These are phyloP conservation scores for Drosophila repletoides DNA, from an alignment of 1,140 invertebrate species.

Conservation along the genomic window DNA sequence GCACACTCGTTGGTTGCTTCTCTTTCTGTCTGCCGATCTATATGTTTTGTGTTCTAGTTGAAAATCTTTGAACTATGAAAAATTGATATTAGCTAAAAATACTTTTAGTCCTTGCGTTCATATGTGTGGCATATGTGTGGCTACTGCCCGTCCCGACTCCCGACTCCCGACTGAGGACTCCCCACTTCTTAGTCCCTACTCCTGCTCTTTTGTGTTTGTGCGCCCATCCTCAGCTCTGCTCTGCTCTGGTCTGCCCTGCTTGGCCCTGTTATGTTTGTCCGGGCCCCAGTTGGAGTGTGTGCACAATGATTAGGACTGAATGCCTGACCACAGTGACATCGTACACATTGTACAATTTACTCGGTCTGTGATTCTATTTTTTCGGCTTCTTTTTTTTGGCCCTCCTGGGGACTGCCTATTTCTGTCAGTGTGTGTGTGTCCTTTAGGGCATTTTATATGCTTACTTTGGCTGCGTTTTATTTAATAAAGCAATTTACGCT, in stretches of 20 bases:
- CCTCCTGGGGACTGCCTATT: constrained; percentile 22
- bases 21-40: not conserved
- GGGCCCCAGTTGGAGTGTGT: constrained; percentile 65
- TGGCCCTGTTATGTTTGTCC: constrained; percentile 25
- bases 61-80: constrained; percentile 81
- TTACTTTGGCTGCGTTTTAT: constrained; percentile 77
- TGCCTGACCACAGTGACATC: constrained; percentile 52
- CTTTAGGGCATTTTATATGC: constrained; percentile 55
- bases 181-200: not conserved
- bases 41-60: constrained; percentile 39
- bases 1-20: not conserved
- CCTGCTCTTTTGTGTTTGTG: constrained; percentile 42
- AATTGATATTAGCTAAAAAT: constrained; percentile 81
- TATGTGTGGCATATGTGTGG: constrained; percentile 39
- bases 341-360: constrained; percentile 73
- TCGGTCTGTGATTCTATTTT: constrained; percentile 61
- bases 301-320: constrained; percentile 75
- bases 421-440: constrained; percentile 28
- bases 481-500: constrained; percentile 81
- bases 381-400: constrained; percentile 4
- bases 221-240: constrained; percentile 7
- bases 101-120: constrained; percentile 72
- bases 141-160: constrained; percentile 8
- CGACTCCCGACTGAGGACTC: not conserved
- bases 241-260: not conserved